phyloP scores from a whole-genome alignment of 92 coral and sea anemone species.

The Palythoa caribaeorum region DNA sequence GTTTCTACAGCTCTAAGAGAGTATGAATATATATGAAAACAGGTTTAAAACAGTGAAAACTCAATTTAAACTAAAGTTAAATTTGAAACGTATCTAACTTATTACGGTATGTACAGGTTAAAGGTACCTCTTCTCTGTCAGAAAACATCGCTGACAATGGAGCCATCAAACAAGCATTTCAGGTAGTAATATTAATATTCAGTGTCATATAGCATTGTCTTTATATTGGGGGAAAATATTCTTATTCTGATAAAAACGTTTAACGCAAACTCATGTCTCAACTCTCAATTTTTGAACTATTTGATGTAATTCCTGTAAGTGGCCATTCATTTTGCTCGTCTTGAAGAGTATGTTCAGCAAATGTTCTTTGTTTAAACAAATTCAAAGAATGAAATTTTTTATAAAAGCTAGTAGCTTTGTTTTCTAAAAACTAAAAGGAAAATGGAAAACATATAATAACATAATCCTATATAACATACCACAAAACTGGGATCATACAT shows the following conservation, averaged over 20 bases:
- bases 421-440: not conserved
- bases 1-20: too few species aligned
- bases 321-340: too few species aligned
- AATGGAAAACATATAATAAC: not conserved
- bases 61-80: too few species aligned
- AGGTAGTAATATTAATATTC: slow-evolving; percentile 38
- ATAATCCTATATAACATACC: too few species aligned
- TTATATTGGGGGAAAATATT: too few species aligned
- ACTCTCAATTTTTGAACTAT: too few species aligned
- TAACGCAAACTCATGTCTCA: too few species aligned
- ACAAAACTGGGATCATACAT: too few species aligned
- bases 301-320: too few species aligned
- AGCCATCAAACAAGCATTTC: slow-evolving; percentile 77
- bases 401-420: not conserved
- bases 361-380: not conserved
- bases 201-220: not conserved
- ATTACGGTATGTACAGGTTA: slow-evolving; percentile 44
- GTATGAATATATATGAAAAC: too few species aligned
- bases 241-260: too few species aligned
- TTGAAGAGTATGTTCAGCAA: not conserved
- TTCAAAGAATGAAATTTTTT: not conserved
- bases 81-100: not conserved
- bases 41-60: too few species aligned
- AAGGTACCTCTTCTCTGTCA: slow-evolving; percentile 77
- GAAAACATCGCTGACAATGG: slow-evolving; percentile 94